Evolutionary conservation across 2,888 invertebrate species (phyloP), one percentile per base, ranked within the genome.

Genomic region (Agrotis clavis): DNA sequence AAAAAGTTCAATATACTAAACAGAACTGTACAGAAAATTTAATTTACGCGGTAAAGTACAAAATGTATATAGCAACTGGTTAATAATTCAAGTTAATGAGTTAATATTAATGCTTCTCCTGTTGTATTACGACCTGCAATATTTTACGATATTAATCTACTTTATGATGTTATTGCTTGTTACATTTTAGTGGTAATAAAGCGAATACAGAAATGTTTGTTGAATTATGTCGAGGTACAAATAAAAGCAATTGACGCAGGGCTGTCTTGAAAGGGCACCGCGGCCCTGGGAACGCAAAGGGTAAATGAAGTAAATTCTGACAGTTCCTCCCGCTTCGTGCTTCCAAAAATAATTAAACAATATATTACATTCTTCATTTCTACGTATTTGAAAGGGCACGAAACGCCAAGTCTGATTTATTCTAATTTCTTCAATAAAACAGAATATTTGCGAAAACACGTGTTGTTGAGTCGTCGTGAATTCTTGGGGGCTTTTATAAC

Each of bases 391-490:
- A 25, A 60, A 59, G 59, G 19, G 19, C n/a, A 54, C 41, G 18
- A 61, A 72, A 61, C 41, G 59, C 47, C 53, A 71, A 67, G 60
- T 66, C 62, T 56, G 65, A 77, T 82, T 76, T 74, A 80, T 74
- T 76, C 53, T 35, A 72, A 74, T 76, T 71, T 35, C 0, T 9
- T 18, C 18, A 25, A 71, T 62, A 62, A 74, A 56, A 25, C 48
- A 11, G 7, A 9, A 18, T 66, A 70, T 70, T 82, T 71, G 57
- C 51, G 56, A 70, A 71, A 63, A 65, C 69, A 82, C 65, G 67
- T 76, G 71, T 76, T 67, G 69, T 72, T 67, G 51, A 85, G 53
- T 48, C 65, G 57, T 59, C 67, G 72, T 35, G 54, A 82, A 61
- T 67, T 82, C 67, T 73, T 71, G 48, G 19, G 19, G 25, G 21